These are phyloP conservation scores for Tauraco erythrolophus DNA, from an alignment of 2,113 vertebrate species.

Conservation along the genomic window DNA sequence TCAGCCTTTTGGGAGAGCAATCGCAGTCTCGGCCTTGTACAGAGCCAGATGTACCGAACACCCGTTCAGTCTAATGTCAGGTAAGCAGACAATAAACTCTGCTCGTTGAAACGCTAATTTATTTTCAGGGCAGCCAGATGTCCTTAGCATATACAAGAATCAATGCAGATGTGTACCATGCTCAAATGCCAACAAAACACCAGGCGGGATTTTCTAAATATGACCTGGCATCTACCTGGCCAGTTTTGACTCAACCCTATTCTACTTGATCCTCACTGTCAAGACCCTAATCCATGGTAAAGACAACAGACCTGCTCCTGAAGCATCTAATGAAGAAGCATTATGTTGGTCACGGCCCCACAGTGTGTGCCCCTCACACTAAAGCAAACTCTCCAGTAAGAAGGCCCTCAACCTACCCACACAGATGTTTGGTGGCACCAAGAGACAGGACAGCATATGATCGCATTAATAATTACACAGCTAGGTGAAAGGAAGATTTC, in stretches of 20 bases:
- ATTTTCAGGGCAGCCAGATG: neutral
- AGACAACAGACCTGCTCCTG: neutral
- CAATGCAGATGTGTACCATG: neutral
- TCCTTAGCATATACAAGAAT: neutral
- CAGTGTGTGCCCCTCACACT: accelerated
- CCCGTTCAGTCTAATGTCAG: neutral
- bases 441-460: neutral
- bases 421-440: neutral
- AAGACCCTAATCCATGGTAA: neutral
- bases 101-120: neutral
- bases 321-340: neutral
- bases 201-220: neutral
- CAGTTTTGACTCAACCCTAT: neutral
- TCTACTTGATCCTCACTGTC: neutral
- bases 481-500: neutral
- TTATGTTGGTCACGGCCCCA: neutral
- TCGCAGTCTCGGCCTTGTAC: neutral
- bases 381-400: neutral
- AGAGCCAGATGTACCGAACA: neutral
- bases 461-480: neutral
- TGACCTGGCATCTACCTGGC: neutral
- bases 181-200: neutral
- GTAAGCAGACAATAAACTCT: neutral
- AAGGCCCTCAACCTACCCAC: neutral
- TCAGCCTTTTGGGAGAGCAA: neutral